Evolutionary conservation across 2,797 vertebrate genomes (phyloP).

Genomic region (Sebastes glaucus): DNA sequence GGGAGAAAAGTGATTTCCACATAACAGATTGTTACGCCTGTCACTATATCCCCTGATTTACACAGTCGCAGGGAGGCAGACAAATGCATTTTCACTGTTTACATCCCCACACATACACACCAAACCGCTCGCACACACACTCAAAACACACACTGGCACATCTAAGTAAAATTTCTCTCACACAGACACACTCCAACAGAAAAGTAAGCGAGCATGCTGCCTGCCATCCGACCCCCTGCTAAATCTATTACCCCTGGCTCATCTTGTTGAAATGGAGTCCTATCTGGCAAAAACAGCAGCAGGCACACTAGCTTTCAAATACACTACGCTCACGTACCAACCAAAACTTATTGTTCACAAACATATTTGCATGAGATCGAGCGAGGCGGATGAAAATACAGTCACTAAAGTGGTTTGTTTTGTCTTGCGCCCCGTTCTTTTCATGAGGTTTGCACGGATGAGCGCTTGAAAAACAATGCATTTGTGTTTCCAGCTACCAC

Average conservation of each 20-base stretch:
- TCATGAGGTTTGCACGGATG: slow-evolving; percentile 30
- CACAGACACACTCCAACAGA: slow-evolving; percentile 44
- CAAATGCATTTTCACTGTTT: slow-evolving; percentile 76
- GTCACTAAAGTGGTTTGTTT: slow-evolving; percentile 61
- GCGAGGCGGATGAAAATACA: slow-evolving; percentile 41
- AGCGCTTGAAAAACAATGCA: slow-evolving; percentile 47
- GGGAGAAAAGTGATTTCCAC: slow-evolving; percentile 74
- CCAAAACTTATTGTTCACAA: slow-evolving; percentile 54
- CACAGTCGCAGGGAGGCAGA: slow-evolving; percentile 61
- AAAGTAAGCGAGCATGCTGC: slow-evolving; percentile 41
- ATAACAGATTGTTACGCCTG: slow-evolving; percentile 74
- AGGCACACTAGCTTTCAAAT: slow-evolving; percentile 45
- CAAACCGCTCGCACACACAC: slow-evolving; percentile 16
- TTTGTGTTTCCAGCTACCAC: slow-evolving; percentile 38
- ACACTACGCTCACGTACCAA: slow-evolving; percentile 30
- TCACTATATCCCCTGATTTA: slow-evolving; percentile 79
- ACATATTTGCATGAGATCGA: slow-evolving; percentile 61
- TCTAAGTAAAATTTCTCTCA: slow-evolving; percentile 50
- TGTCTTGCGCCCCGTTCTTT: slow-evolving; percentile 53
- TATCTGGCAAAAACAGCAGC: slow-evolving; percentile 68
- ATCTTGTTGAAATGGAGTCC: slow-evolving; percentile 75
- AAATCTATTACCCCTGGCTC: slow-evolving; percentile 76
- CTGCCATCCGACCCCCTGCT: slow-evolving; percentile 64
- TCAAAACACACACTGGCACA: slow-evolving; percentile 22
- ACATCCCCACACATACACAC: slow-evolving; percentile 45